Evolutionary conservation across 1,140 invertebrate genomes (phyloP).

Genomic region (Pseudomyrmex cubaensis): DNA sequence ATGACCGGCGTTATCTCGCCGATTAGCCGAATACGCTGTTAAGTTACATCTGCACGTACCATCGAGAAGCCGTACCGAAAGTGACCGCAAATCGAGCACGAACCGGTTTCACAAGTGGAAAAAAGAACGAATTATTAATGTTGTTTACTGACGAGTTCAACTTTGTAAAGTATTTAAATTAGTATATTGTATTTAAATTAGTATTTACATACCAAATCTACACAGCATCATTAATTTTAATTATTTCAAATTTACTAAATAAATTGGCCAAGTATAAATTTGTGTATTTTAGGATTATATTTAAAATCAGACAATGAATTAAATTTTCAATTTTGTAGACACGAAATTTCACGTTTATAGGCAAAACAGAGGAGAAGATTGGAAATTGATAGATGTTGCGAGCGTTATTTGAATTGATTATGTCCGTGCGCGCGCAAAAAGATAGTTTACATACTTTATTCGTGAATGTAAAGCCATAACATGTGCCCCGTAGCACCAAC

Average conservation of each 20-base stretch:
- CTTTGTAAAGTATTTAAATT: no score
- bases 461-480: slow-evolving; percentile 3
- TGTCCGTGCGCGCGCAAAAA: slow-evolving; percentile 22
- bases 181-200: no score
- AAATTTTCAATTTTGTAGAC: background rate
- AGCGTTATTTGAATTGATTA: slow-evolving; percentile 46
- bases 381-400: slow-evolving; percentile 14
- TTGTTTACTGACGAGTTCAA: background rate
- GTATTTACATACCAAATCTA: no score
- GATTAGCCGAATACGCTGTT: slow-evolving; percentile 15
- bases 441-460: slow-evolving; percentile 42
- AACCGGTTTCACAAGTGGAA: background rate
- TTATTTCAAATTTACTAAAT: background rate
- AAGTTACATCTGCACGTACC: background rate
- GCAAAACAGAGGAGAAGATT: background rate
- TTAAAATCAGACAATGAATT: background rate
- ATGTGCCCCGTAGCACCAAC: background rate
- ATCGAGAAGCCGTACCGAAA: no score
- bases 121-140: background rate
- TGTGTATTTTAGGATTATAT: no score
- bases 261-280: background rate
- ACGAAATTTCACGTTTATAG: background rate
- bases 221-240: background rate
- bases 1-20: slow-evolving; percentile 5
- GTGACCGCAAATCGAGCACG: background rate